Evolutionary conservation across 2,888 invertebrate species (phyloP).

Genomic region (Tenthredo notha): DNA sequence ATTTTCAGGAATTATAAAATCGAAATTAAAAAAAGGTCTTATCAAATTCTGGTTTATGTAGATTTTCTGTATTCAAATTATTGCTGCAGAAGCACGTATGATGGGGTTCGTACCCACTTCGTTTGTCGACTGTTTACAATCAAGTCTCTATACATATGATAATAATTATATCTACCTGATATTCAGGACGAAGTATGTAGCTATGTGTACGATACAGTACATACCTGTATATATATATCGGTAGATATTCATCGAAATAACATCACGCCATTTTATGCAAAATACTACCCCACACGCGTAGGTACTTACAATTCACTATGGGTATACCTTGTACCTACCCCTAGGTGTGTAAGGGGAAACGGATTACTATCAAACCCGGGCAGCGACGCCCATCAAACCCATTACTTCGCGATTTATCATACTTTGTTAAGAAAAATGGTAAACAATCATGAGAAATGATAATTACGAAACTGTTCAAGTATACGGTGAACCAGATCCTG

Average conservation of each 20-base stretch:
- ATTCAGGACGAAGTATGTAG: background rate
- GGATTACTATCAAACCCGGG: slow-evolving; percentile 27
- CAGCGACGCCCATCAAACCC: slow-evolving; percentile 43
- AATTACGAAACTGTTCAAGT: background rate
- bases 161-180: slow-evolving; percentile 15
- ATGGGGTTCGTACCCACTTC: background rate
- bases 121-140: background rate
- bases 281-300: background rate
- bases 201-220: background rate
- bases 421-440: slow-evolving; percentile 65
- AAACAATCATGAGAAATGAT: slow-evolving; percentile 66
- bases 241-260: slow-evolving; percentile 35
- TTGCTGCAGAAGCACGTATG: background rate
- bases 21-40: too few species aligned
- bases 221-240: background rate
- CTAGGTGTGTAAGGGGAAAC: background rate
- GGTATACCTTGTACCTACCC: background rate
- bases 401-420: slow-evolving; percentile 51
- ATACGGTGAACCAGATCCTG: background rate
- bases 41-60: background rate
- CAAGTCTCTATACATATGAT: background rate
- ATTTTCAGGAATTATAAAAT: too few species aligned
- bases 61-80: background rate
- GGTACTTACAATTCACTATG: background rate
- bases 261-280: slow-evolving; percentile 51